Evolutionary conservation across 2,113 vertebrate species (phyloP), one percentile per base, ranked within the genome.

Genomic region (Conger conger): DNA sequence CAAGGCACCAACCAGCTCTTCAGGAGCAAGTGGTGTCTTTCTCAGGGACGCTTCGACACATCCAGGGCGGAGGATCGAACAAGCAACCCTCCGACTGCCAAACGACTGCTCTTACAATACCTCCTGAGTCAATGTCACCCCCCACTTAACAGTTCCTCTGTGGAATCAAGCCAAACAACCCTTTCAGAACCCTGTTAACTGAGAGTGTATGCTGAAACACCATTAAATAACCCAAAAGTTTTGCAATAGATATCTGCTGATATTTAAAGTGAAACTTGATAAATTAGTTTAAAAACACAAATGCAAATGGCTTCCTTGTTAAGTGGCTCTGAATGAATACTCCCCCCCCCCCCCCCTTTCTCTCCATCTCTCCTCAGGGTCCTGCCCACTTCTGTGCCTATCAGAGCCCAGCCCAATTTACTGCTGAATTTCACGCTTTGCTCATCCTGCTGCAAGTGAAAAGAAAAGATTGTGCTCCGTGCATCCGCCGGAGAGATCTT

Each of bases 391-490:
- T 20, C 84, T 84, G 50, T 85, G 82, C 76, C 81, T 60, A 73
- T 82, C 80, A 60, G 73, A 83, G 84, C 77, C 80, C 36, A 30
- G 30, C n/a, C 37, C 20, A 23, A 80, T 50, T 80, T 15, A 42
- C 18, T 80, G 79, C 53, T 16, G 80, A 60, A 54, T 82, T 81
- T 86, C 73, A 68, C 81, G 80, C 16, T 40, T 60, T 35, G 79
- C 35, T 82, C 53, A 86, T 84, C 82, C 79, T 78, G 78, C 82
- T 86, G 79, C 27, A 84, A 88, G 79, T 63, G 81, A 42, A 88
- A 84, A 83, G 82, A 84, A 83, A 85, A 73, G 83, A 86, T 79
- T 79, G 35, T 73, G 78, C 40, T 78, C 63, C 60, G 37, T 54
- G 81, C 63, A 33, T 50, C 27, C 18, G 23, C 36, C 57, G 45